Percentiles rank a stretch among this genome's conserved stretches.
These are phyloP conservation scores for Patiria pectinifera DNA, from an alignment of 53 echinoderm and acorn worm species.

Conservation along the genomic window DNA sequence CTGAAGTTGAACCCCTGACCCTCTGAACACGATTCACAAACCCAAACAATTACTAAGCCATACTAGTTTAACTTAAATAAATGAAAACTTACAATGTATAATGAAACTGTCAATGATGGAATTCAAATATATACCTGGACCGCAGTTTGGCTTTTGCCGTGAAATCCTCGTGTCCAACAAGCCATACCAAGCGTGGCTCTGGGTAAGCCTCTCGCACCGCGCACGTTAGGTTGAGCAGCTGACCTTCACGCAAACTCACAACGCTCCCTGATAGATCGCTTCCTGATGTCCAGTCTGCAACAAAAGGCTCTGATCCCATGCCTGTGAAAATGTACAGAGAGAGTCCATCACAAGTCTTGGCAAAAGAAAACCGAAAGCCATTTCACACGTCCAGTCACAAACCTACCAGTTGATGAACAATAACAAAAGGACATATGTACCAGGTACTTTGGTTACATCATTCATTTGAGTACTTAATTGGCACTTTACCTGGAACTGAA, in stretches of 20 bases:
- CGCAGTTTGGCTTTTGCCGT: constrained; percentile 1
- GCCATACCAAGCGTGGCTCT: constrained; percentile 24
- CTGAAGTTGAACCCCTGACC: too few species aligned
- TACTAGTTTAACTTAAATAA: too few species aligned
- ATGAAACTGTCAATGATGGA: neutral
- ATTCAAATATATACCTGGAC: neutral
- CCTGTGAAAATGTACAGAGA: constrained; percentile 17
- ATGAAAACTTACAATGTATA: too few species aligned
- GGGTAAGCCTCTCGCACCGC: constrained; percentile 25
- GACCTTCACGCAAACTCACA: neutral
- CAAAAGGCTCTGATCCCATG: neutral
- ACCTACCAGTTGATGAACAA: too few species aligned
- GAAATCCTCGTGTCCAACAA: neutral
- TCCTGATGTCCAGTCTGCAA: neutral
- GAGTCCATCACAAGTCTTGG: neutral
- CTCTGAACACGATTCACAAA: too few species aligned
- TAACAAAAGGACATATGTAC: too few species aligned
- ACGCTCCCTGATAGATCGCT: neutral
- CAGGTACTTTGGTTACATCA: too few species aligned
- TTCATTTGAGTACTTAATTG: too few species aligned
- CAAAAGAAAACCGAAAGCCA: too few species aligned
- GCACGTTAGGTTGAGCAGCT: neutral
- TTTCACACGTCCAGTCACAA: too few species aligned
- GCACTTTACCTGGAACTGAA: too few species aligned
- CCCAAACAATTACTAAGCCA: too few species aligned